Percentiles rank a stretch among this genome's conserved stretches.
phyloP scores from a whole-genome alignment of 1,140 invertebrate species.

The Bombyx mori region ASM3026992v2 NC_085123.1:9644501-9645000 shows the following conservation, averaged over 20 bases:
- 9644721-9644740: conserved; percentile 50
- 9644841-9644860: conserved; percentile 6
- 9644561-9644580: no score
- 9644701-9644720: conserved; percentile 42
- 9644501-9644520: no score
- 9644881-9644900: conserved; percentile 3
- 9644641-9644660: conserved; percentile 38
- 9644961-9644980: not conserved
- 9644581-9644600: not conserved
- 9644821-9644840: conserved; percentile 53
- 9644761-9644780: conserved; percentile 37
- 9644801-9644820: conserved; percentile 53
- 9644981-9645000: not conserved
- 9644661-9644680: conserved; percentile 49
- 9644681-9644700: conserved; percentile 41
- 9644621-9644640: conserved; percentile 49
- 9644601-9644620: conserved; percentile 35
- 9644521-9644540: no score
- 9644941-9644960: not conserved
- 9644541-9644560: no score
- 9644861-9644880: not conserved
- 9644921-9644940: not conserved
- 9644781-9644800: conserved; percentile 50
- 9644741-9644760: conserved; percentile 45
- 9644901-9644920: no score